Base-by-base conservation (phyloP, 2,113 vertebrate genomes). In the Phalacrocorax aristotelis region DNA sequence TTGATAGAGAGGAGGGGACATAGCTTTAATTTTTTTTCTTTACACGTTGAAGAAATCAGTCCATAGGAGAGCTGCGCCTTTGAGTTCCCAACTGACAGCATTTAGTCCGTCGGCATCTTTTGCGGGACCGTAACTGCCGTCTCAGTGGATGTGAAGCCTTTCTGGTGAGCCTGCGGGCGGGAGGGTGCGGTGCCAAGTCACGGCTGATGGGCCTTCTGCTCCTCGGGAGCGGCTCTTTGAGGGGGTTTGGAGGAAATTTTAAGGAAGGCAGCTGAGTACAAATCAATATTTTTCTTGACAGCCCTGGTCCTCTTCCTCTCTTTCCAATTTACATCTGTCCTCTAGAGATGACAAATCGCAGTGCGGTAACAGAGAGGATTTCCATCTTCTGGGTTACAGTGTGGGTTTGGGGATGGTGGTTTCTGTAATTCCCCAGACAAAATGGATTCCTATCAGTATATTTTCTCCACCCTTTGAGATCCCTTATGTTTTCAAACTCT, bases 101-200 rank as follows among this genome's bases (percentile, higher is more conserved):
- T 44, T 29, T 1, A 2, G 25, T 25, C n/a, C 2, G 2, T n/a
- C 22, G 4, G 66, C 68, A 22, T 22, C 52, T 74, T 61, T 6
- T 6, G 36, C 14, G 74, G n/a, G 30, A 13, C 0, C 4, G 20
- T 10, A 8, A 11, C 5, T 36, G 62, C 57, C 8, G 1, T 54
- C 44, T 30, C 40, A 1, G 16, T 0, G 15, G 38, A 9, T 6
- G 54, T 46, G 38, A 16, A 30, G 18, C 22, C 17, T 38, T 62
- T 36, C 29, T 74, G 65, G 32, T 11, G 55, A n/a, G 52, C n/a
- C 42, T 5, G 0, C 2, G 3, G 93, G 60, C 69, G 9, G 4
- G 27, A 61, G 60, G 76, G 13, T 15, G 22, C 17, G 2, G 10
- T 32, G 66, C 23, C 72, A 27, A 15, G 80, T 48, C 57, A 2